Conservation (phyloP, 2,888 invertebrate species). For the Tolmerus cingulatus region DNA sequence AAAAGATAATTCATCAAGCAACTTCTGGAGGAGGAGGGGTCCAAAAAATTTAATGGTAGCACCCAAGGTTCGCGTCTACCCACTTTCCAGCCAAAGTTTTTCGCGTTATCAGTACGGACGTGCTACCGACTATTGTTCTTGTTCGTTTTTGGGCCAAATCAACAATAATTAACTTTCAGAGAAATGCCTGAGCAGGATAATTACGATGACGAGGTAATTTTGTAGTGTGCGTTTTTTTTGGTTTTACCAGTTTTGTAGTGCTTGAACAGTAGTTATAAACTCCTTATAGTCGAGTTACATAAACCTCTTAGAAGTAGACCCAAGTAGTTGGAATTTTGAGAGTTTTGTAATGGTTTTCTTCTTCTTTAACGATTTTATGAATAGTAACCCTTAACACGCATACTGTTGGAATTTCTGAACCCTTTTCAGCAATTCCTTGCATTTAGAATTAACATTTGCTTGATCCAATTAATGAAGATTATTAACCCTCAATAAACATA, state of each 20-base stretch:
- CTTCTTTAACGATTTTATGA: not conserved
- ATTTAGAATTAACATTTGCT: not conserved
- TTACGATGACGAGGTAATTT: slow-evolving; percentile 64
- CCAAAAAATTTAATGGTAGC: not conserved
- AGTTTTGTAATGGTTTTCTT: not conserved
- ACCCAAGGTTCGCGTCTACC: not conserved
- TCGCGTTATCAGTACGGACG: not conserved
- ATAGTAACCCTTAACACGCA: not conserved
- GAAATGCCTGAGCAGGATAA: slow-evolving; percentile 63
- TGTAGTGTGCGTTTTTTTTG: not conserved
- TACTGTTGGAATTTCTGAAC: not conserved
- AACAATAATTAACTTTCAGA: slow-evolving; percentile 19
- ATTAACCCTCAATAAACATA: not conserved
- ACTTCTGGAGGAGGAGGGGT: not conserved
- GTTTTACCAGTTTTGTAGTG: not conserved
- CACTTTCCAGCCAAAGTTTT: not conserved
- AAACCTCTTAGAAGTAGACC: not conserved
- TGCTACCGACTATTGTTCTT: not conserved
- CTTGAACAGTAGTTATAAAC: not conserved
- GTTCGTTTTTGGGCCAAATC: not conserved
- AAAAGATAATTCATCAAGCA: not conserved
- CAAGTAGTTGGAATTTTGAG: not conserved
- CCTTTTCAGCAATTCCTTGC: not conserved
- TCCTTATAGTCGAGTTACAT: not conserved
- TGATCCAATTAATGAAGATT: not conserved